Base-by-base conservation (phyloP, 2,888 invertebrate genomes). In the Archaeoteleia sp. region DNA sequence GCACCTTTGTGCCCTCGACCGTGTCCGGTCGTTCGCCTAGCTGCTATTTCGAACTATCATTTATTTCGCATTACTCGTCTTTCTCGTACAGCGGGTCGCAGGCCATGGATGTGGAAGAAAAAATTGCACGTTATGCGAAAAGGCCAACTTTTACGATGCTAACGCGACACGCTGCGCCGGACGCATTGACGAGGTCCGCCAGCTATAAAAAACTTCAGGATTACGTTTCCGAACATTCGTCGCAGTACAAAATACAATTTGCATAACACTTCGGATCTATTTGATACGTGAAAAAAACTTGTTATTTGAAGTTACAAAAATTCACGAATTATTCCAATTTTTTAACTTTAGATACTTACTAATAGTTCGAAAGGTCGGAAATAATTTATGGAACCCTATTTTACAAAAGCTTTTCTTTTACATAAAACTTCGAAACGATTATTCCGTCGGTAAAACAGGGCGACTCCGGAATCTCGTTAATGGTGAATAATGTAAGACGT, bases 21-120 rank as follows among this genome's bases (percentile, higher is more conserved):
- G 62, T 66, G 57, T 70, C 60, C 55, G 54, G 65, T 67, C 67
- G 70, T 57, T 67, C 49, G 61, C 45, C 67, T 70, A 60, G 63
- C 57, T 48, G 43, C 55, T 29, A 45, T 29, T 58, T 45, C 55
- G 35, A 48, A 60, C 68, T 63, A 57, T 63, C 68, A 71, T 71
- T 71, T 68, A 71, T 71, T 69, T 71, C 71, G 60, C 60, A 66
- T 71, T 66, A 68, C 58, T 60, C 57, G 61, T 60, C 65, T 55
- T 60, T 61, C 69, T 61, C 69, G 32, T 65, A 51, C 62, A 55
- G 40, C 55, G 29, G 46, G 57, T 57, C 67, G 61, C 51, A 60
- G 49, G 55, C 53, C 30, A 27, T 48, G 51, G 51, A 65, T 51
- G 39, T 34, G 12, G 25, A 17, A n/a, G 9, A 61, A 68, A 63